phyloP scores from a whole-genome alignment of 2,888 invertebrate genomes.

The Theodoxus fluviatilis region DNA sequence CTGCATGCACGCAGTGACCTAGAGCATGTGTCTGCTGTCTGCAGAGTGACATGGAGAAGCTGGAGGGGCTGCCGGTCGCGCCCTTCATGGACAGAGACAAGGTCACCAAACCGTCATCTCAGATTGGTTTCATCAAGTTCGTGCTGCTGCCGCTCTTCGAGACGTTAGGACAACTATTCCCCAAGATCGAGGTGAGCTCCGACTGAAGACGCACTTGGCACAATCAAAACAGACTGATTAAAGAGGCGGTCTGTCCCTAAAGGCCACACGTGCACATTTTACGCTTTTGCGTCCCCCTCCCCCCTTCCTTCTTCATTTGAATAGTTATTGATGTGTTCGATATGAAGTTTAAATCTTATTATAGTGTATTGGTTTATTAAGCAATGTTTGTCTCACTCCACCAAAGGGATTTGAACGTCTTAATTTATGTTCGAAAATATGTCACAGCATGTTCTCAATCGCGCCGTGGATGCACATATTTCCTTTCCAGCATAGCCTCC shows the following conservation, averaged over 20 bases:
- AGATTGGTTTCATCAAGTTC: slow-evolving; percentile 83
- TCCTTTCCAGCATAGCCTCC: too few species aligned
- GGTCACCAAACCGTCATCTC: slow-evolving; percentile 83
- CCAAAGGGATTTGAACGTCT: too few species aligned
- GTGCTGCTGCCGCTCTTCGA: slow-evolving; percentile 82
- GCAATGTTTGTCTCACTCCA: too few species aligned
- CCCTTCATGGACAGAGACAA: slow-evolving; percentile 88
- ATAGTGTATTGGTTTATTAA: too few species aligned
- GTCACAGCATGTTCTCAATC: too few species aligned
- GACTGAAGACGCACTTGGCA: not conserved
- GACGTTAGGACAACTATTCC: slow-evolving; percentile 77
- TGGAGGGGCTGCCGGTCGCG: slow-evolving; percentile 82
- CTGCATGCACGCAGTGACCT: too few species aligned
- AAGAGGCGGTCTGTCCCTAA: not conserved
- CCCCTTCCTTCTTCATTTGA: not conserved
- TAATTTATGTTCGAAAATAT: too few species aligned
- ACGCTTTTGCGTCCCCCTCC: not conserved
- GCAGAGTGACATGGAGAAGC: slow-evolving; percentile 76
- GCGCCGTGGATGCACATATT: too few species aligned
- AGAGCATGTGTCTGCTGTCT: slow-evolving; percentile 26
- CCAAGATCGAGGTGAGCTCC: slow-evolving; percentile 75
- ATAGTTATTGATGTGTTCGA: too few species aligned
- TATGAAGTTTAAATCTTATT: too few species aligned
- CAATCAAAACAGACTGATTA: not conserved
- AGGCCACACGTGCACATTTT: not conserved